A percentile compares a stretch with the other conserved stretches of the same genome.
These are phyloP conservation scores for Peromyscus eremicus DNA, from an alignment of 2,797 vertebrate genomes.

Conservation along the genomic window DNA sequence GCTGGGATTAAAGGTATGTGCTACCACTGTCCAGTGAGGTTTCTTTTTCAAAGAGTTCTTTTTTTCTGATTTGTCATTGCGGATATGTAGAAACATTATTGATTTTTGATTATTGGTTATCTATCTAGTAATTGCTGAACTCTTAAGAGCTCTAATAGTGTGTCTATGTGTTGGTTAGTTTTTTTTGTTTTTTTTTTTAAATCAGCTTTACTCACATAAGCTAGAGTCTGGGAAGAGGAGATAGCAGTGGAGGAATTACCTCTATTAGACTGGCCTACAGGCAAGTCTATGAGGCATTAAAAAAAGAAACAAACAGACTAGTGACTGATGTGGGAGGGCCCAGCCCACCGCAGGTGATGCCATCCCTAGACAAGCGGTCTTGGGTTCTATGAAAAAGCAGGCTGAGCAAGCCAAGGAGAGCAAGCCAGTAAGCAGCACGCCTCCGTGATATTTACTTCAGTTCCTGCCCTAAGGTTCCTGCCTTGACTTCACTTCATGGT, in stretches of 20 bases:
- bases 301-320: background rate
- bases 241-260: background rate
- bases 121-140: background rate
- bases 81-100: background rate
- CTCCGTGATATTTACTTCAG: background rate
- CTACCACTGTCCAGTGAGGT: background rate
- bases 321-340: background rate
- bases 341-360: background rate
- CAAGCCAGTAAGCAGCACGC: no score
- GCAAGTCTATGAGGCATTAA: background rate
- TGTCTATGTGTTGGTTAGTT: background rate
- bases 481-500: background rate
- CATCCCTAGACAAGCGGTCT: background rate
- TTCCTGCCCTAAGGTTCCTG: background rate
- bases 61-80: slow-evolving; percentile 3
- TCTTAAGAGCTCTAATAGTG: background rate
- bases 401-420: background rate
- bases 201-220: background rate
- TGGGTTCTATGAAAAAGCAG: background rate
- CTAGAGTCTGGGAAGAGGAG: background rate
- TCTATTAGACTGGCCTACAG: background rate
- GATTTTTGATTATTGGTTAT: background rate
- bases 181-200: background rate
- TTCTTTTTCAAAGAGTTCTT: background rate
- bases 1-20: background rate